Evolutionary conservation across 2,888 invertebrate genomes (phyloP).

Genomic region (Meghimatium bilineatum): DNA sequence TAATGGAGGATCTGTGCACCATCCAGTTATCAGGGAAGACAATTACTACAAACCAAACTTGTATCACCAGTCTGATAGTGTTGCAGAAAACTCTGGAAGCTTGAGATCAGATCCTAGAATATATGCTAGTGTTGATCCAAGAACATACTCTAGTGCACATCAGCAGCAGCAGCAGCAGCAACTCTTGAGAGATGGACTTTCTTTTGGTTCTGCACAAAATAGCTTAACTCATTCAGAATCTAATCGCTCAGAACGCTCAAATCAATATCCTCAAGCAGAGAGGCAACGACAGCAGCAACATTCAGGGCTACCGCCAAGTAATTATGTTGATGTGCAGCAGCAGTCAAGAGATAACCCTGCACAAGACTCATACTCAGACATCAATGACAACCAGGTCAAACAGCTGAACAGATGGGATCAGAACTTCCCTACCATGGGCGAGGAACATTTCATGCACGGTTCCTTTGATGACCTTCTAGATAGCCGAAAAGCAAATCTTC

Average conservation of each 20-base stretch:
- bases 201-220: conserved; percentile 38
- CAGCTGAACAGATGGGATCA: conserved; percentile 42
- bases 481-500: conserved; percentile 1
- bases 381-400: conserved; percentile 24
- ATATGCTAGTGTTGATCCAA: no score
- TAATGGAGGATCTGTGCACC: conserved; percentile 1
- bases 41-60: conserved; percentile 23
- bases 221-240: conserved; percentile 42
- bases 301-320: not conserved
- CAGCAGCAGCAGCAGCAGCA: not conserved
- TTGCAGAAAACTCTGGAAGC: not conserved
- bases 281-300: conserved; percentile 19
- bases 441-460: conserved; percentile 28
- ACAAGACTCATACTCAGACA: conserved; percentile 37
- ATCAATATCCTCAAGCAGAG: conserved; percentile 24
- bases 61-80: conserved; percentile 1
- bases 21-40: not conserved
- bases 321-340: not conserved
- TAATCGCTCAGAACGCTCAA: conserved; percentile 15
- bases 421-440: conserved; percentile 27
- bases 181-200: conserved; percentile 41
- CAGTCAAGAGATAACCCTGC: conserved; percentile 8
- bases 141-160: not conserved
- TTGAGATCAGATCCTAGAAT: not conserved
- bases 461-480: conserved; percentile 42